Conservation (phyloP, 2,797 vertebrate genomes). For the Epinephelus coioides region DNA sequence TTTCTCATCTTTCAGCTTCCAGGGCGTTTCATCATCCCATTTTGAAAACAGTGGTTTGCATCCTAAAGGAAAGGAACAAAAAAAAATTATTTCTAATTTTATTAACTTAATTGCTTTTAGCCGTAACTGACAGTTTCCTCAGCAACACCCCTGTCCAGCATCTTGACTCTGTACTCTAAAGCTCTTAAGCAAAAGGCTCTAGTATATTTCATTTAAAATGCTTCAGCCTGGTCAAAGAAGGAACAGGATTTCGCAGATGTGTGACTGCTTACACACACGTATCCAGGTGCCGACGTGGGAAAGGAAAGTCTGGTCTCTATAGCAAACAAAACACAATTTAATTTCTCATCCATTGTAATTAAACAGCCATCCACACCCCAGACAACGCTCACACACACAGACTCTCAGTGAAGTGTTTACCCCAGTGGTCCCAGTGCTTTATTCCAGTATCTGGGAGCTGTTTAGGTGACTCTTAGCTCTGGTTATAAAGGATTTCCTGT, state of each 20-base stretch:
- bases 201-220: neutral
- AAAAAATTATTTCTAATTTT: neutral
- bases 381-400: slow-evolving; percentile 41
- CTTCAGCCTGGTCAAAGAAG: neutral
- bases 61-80: neutral
- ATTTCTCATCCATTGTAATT: slow-evolving; percentile 60
- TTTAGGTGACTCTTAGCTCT: slow-evolving; percentile 71
- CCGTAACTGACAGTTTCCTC: neutral
- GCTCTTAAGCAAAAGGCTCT: neutral
- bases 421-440: slow-evolving; percentile 40
- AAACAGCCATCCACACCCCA: slow-evolving; percentile 30
- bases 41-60: neutral
- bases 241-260: slow-evolving; percentile 5
- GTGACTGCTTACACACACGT: slow-evolving; percentile 6
- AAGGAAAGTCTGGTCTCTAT: slow-evolving; percentile 41
- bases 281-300: slow-evolving; percentile 6
- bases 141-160: neutral
- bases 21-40: neutral
- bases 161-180: neutral
- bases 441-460: slow-evolving; percentile 67
- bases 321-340: slow-evolving; percentile 54
- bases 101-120: neutral
- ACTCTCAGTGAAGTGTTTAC: slow-evolving; percentile 49
- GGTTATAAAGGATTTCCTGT: slow-evolving; percentile 79
- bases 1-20: neutral